Evolutionary conservation across 2,797 vertebrate genomes (phyloP).

Genomic region (Centropyge bicolor): DNA sequence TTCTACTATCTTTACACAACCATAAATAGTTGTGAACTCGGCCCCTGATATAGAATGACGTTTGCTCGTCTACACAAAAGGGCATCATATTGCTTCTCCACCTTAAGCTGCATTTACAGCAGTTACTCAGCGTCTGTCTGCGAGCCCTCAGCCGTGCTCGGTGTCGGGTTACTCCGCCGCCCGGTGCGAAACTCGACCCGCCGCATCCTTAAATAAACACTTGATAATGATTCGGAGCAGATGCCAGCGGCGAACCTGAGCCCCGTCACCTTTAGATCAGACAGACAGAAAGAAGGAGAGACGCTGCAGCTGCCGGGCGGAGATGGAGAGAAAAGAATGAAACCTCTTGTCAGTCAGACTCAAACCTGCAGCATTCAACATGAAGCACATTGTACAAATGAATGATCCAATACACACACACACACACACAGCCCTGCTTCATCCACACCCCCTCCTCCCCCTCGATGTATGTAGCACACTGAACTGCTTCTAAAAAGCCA

Average conservation of each 20-base stretch:
- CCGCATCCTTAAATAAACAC: conserved; percentile 74
- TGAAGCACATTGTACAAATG: conserved; percentile 48
- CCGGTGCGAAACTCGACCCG: conserved; percentile 62
- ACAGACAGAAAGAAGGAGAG: conserved; percentile 24
- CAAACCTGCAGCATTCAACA: conserved; percentile 2
- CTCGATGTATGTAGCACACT: conserved; percentile 81
- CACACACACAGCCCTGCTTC: conserved; percentile 17
- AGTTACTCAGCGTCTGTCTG: conserved; percentile 37
- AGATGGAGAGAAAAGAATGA: conserved; percentile 32
- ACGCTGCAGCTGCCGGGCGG: conserved; percentile 45
- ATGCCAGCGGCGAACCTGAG: conserved; percentile 60
- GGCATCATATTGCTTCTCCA: conserved; percentile 19
- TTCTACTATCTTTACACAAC: conserved; percentile 18
- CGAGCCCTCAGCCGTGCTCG: background rate
- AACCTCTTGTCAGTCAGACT: background rate
- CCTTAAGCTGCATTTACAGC: conserved; percentile 26
- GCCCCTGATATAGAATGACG: background rate
- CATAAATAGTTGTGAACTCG: conserved; percentile 18
- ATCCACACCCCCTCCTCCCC: background rate
- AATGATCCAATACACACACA: conserved; percentile 22
- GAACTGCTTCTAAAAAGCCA: conserved; percentile 75
- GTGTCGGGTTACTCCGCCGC: conserved; percentile 59
- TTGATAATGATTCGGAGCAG: conserved; percentile 69
- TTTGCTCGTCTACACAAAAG: conserved; percentile 10
- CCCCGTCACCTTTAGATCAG: conserved; percentile 67